Conservation (phyloP, 2,888 invertebrate species). For the Cacoxenus indagator region DNA sequence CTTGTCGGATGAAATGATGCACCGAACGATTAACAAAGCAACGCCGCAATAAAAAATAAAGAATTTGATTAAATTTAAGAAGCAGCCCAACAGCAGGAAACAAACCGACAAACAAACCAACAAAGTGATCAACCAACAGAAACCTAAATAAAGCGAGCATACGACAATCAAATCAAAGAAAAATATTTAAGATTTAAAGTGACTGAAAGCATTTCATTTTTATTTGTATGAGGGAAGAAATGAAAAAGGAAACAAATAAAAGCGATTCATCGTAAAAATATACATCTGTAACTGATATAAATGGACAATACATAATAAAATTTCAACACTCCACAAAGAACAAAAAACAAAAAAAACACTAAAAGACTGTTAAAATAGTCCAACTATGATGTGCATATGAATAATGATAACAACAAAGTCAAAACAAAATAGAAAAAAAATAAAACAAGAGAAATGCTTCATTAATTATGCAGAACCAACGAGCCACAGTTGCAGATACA, state of each 20-base stretch:
- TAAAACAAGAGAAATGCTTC: conserved; percentile 26
- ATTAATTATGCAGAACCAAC: conserved; percentile 39
- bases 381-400: not conserved
- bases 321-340: conserved; percentile 34
- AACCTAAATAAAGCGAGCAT: not conserved
- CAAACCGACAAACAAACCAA: not conserved
- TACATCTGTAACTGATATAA: not conserved
- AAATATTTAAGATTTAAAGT: not conserved
- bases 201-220: conserved; percentile 42
- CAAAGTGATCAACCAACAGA: not conserved
- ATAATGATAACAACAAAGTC: conserved; percentile 40
- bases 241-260: conserved; percentile 37
- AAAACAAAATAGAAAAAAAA: conserved; percentile 10
- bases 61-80: conserved; percentile 24
- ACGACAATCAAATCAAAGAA: conserved; percentile 2
- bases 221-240: conserved; percentile 38
- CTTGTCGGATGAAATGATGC: not conserved
- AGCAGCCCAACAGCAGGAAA: conserved; percentile 15
- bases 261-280: not conserved
- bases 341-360: too few species aligned
- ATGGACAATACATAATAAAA: conserved; percentile 33
- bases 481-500: not conserved
- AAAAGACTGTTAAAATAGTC: too few species aligned
- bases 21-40: not conserved
- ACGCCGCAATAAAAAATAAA: not conserved